These are phyloP conservation scores for Diceros bicornis DNA, from an alignment of 2,797 vertebrate genomes.

Conservation along the genomic window DNA sequence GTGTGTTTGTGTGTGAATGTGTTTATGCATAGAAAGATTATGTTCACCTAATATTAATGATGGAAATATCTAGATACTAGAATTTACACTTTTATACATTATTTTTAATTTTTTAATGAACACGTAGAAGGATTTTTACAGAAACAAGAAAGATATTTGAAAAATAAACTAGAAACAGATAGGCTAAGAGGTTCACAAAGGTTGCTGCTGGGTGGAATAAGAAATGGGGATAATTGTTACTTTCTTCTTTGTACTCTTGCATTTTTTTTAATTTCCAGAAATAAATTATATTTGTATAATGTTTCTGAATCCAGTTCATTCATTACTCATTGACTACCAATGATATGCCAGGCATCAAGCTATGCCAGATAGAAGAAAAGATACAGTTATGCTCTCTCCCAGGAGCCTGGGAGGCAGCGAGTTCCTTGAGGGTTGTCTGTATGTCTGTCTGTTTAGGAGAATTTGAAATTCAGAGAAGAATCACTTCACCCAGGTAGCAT, in stretches of 20 bases:
- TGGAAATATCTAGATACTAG: neutral
- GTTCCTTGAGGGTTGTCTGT: neutral
- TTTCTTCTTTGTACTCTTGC: neutral
- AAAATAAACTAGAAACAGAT: neutral
- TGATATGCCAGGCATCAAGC: neutral
- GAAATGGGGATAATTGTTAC: neutral
- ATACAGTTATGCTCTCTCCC: neutral
- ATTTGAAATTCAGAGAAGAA: neutral
- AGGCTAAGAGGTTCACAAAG: neutral
- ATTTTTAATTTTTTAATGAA: neutral
- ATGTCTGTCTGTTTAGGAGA: neutral
- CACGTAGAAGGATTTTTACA: neutral
- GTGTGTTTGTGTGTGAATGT: neutral
- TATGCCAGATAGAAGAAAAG: neutral
- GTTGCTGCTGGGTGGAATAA: neutral
- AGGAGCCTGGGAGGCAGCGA: neutral
- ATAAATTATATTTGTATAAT: neutral
- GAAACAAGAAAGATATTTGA: neutral
- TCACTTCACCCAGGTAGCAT: neutral
- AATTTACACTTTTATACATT: neutral
- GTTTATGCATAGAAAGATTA: neutral
- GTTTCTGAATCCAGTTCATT: slow-evolving; percentile 9
- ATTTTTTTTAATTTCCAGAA: neutral
- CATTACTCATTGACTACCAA: neutral
- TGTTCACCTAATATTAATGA: neutral